phyloP scores from a whole-genome alignment of 2,797 vertebrate species.

The Rallus crepitans region DNA sequence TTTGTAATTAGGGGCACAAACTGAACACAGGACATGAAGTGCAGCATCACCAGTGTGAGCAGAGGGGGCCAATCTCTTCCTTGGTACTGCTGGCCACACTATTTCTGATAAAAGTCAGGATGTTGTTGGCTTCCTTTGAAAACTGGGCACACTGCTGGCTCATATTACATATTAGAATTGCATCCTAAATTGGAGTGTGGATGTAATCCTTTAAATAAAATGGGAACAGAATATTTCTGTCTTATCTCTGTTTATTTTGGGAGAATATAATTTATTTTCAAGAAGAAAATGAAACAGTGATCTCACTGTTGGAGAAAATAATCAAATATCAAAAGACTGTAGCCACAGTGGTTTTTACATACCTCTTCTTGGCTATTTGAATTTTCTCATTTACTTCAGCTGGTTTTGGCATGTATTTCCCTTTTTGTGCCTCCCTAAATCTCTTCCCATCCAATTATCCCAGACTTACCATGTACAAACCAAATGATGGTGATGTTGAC shows the following conservation, averaged over 20 bases:
- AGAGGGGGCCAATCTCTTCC: too few relatives aligned
- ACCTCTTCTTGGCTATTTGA: background rate
- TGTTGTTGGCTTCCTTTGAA: too few relatives aligned
- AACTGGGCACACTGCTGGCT: too few relatives aligned
- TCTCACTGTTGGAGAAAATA: background rate
- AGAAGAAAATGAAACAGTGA: background rate
- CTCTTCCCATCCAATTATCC: background rate
- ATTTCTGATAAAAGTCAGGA: too few relatives aligned
- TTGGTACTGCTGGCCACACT: too few relatives aligned
- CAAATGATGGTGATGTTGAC: background rate
- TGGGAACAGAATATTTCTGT: background rate
- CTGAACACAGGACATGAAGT: too few relatives aligned
- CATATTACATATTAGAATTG: background rate
- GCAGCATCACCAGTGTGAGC: too few relatives aligned
- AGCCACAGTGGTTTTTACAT: background rate
- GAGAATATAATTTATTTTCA: background rate
- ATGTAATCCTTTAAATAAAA: background rate
- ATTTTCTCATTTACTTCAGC: background rate
- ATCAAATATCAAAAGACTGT: background rate
- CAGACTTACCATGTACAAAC: background rate
- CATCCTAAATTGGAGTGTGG: background rate
- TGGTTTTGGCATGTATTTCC: rapidly evolving
- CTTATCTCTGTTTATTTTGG: background rate
- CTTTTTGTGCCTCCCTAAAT: background rate
- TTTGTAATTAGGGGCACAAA: too few relatives aligned